Base-by-base conservation (phyloP, 2,113 vertebrate species). In the Protobothrops mucrosquamatus region DNA sequence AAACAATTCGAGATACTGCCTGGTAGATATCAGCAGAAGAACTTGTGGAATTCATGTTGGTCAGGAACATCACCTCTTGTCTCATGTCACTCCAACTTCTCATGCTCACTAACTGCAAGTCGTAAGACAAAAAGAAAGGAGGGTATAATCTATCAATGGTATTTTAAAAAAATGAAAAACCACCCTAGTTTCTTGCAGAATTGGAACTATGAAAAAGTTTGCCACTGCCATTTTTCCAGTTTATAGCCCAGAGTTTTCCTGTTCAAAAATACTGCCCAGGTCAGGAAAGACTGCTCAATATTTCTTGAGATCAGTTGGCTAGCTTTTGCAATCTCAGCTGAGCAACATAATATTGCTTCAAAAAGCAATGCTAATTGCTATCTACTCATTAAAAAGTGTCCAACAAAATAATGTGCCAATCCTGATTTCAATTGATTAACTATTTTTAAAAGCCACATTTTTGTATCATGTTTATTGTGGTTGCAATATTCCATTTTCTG, bases 21-120 rank as follows among this genome's bases (percentile, higher is more conserved):
- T 99, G 98, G 96, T 99, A 99, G 95, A 99, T 98, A 94, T 98
- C 98, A 0, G 98, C 98, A 56, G 99, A 98, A 1, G 99, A 99
- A 93, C 97, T 96, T 0, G 98, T 98, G 93, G 97, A 93, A 26
- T 99, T 99, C 54, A 94, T 97, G 0, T 95, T 97, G 93, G 96
- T 99, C 61, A 99, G 97, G 95, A 98, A 99, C 95, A 98, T 96
- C 95, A 99, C 98, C 96, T 99, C 99, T 26, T 98, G 98, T 64
- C 99, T 97, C 99, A 99, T 98, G 92, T 99, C 99, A 0, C 98
- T 98, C 99, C 99, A 99, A 96, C 99, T 99, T 96, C 96, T 99
- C 98, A 99, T 99, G 88, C 97, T 97, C 56, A 98, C 98, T 95
- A 99, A 88, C 99, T 99, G 95, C 5, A 59, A 4, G n/a, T 57